A percentile compares a stretch with the other conserved stretches of the same genome.
phyloP scores from a whole-genome alignment of 2,888 invertebrate genomes.

The Leuctra nigra region DNA sequence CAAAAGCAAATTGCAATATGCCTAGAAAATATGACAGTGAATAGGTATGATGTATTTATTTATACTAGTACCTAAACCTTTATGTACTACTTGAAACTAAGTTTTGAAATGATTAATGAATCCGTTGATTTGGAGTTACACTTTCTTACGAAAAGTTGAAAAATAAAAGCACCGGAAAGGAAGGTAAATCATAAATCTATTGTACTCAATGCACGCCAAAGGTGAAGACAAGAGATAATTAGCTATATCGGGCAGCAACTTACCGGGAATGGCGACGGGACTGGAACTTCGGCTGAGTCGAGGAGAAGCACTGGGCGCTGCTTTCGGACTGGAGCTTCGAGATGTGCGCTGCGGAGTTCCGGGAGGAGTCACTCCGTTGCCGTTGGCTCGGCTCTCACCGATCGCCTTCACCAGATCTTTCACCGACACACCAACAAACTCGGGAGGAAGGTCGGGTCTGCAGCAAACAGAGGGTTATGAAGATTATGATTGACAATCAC shows the following conservation, averaged over 20 bases:
- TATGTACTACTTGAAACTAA: no score
- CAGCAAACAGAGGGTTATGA: not conserved
- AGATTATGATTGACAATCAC: not conserved
- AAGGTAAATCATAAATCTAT: no score
- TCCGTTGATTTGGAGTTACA: no score
- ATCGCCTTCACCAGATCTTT: slow-evolving; percentile 67
- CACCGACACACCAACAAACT: slow-evolving; percentile 58
- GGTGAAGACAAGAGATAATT: not conserved
- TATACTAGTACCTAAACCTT: no score
- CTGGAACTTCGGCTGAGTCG: slow-evolving; percentile 46
- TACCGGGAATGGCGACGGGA: slow-evolving; percentile 54
- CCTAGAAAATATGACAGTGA: no score
- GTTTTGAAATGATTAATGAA: no score
- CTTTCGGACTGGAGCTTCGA: slow-evolving; percentile 53
- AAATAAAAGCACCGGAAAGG: no score
- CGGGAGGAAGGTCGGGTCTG: slow-evolving; percentile 40
- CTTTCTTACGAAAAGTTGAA: no score
- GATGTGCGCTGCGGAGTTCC: slow-evolving; percentile 43
- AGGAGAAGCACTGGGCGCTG: slow-evolving; percentile 39
- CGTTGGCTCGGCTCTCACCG: slow-evolving; percentile 70
- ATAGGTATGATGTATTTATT: no score
- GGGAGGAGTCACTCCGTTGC: slow-evolving; percentile 66
- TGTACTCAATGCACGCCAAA: not conserved
- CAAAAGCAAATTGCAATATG: no score
- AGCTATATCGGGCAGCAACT: no score